Percentiles rank a stretch among this genome's conserved stretches.
Conservation (phyloP, 2,888 invertebrate genomes). For the Mimachlamys varia region DNA sequence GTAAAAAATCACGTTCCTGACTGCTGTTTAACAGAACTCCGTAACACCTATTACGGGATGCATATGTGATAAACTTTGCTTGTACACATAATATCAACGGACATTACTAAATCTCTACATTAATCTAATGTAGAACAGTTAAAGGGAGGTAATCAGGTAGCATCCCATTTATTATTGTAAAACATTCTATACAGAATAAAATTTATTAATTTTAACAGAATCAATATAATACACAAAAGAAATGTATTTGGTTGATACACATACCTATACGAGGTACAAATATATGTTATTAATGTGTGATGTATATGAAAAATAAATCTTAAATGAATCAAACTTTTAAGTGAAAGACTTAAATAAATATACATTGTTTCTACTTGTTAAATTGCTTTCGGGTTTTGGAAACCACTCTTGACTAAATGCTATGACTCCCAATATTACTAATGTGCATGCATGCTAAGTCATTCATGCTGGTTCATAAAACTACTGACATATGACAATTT, state of each 20-base stretch:
- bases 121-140: neutral
- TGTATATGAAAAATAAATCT: conserved; percentile 33
- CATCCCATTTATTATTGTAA: neutral
- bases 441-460: neutral
- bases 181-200: neutral
- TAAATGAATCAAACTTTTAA: neutral
- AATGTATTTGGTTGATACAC: neutral
- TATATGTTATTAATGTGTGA: neutral
- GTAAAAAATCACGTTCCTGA: no score
- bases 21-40: no score
- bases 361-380: neutral
- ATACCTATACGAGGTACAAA: neutral
- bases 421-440: neutral
- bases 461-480: neutral
- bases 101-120: no score
- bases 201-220: neutral
- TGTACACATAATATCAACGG: no score
- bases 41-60: no score
- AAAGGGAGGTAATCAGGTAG: neutral
- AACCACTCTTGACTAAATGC: conserved; percentile 21
- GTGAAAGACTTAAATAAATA: conserved; percentile 12
- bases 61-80: no score
- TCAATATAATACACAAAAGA: neutral
- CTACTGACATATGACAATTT: neutral
- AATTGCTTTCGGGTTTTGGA: neutral